phyloP scores from a whole-genome alignment of 2,797 vertebrate species.

The Sitta carolinensis region DNA sequence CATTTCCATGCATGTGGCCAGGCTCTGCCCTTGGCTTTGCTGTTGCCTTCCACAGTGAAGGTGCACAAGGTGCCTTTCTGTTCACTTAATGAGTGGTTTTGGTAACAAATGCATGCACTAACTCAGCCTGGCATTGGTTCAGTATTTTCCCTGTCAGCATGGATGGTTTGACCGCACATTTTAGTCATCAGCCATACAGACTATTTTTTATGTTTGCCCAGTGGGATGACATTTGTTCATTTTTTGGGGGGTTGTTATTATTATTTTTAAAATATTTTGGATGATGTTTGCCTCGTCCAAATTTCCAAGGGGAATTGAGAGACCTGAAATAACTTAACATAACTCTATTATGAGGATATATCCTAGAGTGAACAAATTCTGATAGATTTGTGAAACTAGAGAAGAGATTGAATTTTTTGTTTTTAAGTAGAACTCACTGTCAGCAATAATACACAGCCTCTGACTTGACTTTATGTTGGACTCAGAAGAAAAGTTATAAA shows the following conservation, averaged over 20 bases:
- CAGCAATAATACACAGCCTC: neutral
- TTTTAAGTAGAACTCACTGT: neutral
- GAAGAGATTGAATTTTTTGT: neutral
- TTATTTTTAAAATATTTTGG: neutral
- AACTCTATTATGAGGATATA: neutral
- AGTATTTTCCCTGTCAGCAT: neutral
- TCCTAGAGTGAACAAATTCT: neutral
- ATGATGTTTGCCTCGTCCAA: neutral
- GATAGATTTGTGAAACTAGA: neutral
- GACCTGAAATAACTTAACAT: neutral
- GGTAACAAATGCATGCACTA: accelerated
- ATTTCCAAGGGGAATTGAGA: neutral
- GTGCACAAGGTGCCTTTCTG: neutral
- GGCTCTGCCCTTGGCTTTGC: neutral
- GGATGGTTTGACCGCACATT: neutral
- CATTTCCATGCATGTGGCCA: accelerated
- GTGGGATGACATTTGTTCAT: neutral
- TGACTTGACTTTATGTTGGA: neutral
- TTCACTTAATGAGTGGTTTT: neutral
- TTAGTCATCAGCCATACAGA: neutral
- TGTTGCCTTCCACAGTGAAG: neutral
- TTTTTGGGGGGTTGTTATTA: neutral
- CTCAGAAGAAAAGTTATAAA: neutral
- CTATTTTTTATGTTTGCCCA: neutral
- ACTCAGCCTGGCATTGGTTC: neutral